phyloP scores from a whole-genome alignment of 2,797 vertebrate species.

The Kryptopterus vitreolus region DNA sequence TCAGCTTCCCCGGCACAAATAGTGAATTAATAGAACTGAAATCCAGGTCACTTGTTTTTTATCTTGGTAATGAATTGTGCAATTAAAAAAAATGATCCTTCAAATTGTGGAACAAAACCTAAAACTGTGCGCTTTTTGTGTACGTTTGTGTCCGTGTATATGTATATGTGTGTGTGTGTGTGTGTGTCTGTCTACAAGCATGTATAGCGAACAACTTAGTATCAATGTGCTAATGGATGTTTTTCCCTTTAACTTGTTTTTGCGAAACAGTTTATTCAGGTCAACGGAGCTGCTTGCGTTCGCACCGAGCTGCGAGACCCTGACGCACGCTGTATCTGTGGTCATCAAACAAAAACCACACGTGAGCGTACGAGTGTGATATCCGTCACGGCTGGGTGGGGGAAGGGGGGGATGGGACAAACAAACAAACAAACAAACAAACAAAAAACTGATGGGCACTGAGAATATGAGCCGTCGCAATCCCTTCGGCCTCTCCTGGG shows the following conservation, averaged over 20 bases:
- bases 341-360: slow-evolving; percentile 19
- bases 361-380: slow-evolving; percentile 22
- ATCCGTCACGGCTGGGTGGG: background rate
- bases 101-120: no score
- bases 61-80: slow-evolving; percentile 5
- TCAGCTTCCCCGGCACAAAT: background rate
- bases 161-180: no score
- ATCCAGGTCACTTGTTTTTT: background rate
- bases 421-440: background rate
- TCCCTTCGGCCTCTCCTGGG: slow-evolving; percentile 33
- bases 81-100: background rate
- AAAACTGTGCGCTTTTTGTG: background rate
- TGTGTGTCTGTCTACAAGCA: background rate
- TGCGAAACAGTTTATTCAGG: background rate
- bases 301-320: background rate
- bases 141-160: no score
- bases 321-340: background rate
- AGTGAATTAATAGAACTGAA: background rate
- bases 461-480: slow-evolving; percentile 45
- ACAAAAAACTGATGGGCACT: slow-evolving; percentile 4
- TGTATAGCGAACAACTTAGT: slow-evolving; percentile 22
- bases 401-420: no score
- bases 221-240: slow-evolving; percentile 23
- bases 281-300: background rate
- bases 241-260: slow-evolving; percentile 22